phyloP scores from a whole-genome alignment of 2,113 vertebrate species.

The Macrotis lagotis region DNA sequence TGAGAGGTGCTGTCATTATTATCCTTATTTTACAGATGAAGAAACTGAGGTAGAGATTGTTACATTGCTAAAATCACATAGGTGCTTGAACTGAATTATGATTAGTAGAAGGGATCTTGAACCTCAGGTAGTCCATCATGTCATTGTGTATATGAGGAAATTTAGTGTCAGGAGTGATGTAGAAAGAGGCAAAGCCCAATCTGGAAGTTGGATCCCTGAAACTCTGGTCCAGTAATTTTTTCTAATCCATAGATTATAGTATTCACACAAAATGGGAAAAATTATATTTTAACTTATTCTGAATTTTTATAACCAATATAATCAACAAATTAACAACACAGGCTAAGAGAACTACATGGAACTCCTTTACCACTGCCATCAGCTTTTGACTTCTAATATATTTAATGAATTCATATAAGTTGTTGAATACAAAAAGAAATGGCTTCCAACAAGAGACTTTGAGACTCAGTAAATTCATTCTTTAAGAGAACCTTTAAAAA shows the following conservation, averaged over 20 bases:
- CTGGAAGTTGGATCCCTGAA: not conserved
- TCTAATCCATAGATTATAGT: not conserved
- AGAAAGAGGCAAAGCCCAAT: constrained; percentile 1
- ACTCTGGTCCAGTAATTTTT: not conserved
- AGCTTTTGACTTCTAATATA: not conserved
- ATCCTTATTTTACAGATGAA: no score
- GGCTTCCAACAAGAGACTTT: not conserved
- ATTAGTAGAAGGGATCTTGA: no score
- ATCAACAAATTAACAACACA: not conserved
- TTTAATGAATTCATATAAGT: not conserved
- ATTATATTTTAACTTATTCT: not conserved
- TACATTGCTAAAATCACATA: no score
- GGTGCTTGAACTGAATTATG: no score
- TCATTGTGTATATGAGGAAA: constrained; percentile 20
- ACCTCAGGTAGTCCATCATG: no score
- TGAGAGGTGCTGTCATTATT: no score
- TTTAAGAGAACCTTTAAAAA: not conserved
- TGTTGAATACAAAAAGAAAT: constrained; percentile 12
- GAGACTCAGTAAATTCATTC: constrained; percentile 23
- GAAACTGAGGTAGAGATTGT: no score
- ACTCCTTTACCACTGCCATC: not conserved
- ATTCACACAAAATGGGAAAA: not conserved
- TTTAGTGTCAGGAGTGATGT: not conserved
- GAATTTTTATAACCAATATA: not conserved
- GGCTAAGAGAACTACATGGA: not conserved